These are phyloP conservation scores for Pimephales promelas DNA, from an alignment of 2,113 vertebrate genomes.

Conservation along the genomic window DNA sequence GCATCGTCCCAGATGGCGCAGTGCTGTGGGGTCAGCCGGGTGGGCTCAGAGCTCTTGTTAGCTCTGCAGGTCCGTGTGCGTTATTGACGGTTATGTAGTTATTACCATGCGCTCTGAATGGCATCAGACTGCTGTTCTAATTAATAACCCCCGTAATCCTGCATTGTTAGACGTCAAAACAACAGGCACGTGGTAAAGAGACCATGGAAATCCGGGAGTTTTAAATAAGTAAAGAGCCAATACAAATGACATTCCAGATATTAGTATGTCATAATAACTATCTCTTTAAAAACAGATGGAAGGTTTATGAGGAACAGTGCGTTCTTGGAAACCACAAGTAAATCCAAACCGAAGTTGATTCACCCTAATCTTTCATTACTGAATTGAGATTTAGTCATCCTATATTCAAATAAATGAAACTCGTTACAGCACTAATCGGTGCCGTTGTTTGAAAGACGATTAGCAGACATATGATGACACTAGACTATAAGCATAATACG, in stretches of 20 bases:
- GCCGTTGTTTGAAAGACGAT: conserved; percentile 82
- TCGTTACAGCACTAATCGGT: conserved; percentile 75
- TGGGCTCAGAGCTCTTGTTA: conserved; percentile 38
- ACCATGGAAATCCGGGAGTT: conserved; percentile 24
- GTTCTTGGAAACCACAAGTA: conserved; percentile 72
- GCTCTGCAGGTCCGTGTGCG: conserved; percentile 57
- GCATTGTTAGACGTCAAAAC: conserved; percentile 69
- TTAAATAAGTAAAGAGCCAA: conserved; percentile 50
- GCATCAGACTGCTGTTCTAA: conserved; percentile 77
- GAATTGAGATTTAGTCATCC: conserved; percentile 59
- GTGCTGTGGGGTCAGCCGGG: conserved; percentile 48
- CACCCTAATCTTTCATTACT: conserved; percentile 71
- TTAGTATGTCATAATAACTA: conserved; percentile 75
- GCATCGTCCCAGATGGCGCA: conserved; percentile 44
- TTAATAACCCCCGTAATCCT: conserved; percentile 81
- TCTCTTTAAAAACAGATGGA: conserved; percentile 77
- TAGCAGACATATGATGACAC: conserved; percentile 84
- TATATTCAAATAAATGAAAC: conserved; percentile 67
- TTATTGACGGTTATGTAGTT: conserved; percentile 77
- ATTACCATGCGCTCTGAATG: conserved; percentile 79
- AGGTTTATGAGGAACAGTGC: conserved; percentile 72
- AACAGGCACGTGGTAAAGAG: conserved; percentile 54
- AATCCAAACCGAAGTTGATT: conserved; percentile 68
- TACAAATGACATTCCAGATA: conserved; percentile 72
- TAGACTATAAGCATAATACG: conserved; percentile 78